phyloP scores from a whole-genome alignment of 2,113 vertebrate species.

The rabbit (Oryctolagus cuniculus) region mOryCun1.1 NC_091451.1:25689001-25689500 shows the following conservation, averaged over 20 bases:
- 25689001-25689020: neutral
- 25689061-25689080: conserved; percentile 22
- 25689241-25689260: neutral
- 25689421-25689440: neutral
- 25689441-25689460: neutral
- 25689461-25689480: neutral
- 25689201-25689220: neutral
- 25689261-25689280: conserved; percentile 9
- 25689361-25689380: neutral
- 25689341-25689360: neutral
- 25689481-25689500: neutral
- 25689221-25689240: neutral
- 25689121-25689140: conserved; percentile 54
- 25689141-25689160: neutral
- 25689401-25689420: neutral
- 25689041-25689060: neutral
- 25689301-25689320: neutral
- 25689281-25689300: conserved; percentile 17
- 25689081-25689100: conserved; percentile 3
- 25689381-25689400: neutral
- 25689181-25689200: conserved; percentile 33
- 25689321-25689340: conserved; percentile 11
- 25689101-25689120: neutral
- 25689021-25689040: conserved; percentile 16
- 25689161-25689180: neutral